Percentiles rank a stretch among this genome's conserved stretches.
phyloP scores from a whole-genome alignment of 53 echinoderm and acorn worm genomes.

The Echinarachnius parma region DNA sequence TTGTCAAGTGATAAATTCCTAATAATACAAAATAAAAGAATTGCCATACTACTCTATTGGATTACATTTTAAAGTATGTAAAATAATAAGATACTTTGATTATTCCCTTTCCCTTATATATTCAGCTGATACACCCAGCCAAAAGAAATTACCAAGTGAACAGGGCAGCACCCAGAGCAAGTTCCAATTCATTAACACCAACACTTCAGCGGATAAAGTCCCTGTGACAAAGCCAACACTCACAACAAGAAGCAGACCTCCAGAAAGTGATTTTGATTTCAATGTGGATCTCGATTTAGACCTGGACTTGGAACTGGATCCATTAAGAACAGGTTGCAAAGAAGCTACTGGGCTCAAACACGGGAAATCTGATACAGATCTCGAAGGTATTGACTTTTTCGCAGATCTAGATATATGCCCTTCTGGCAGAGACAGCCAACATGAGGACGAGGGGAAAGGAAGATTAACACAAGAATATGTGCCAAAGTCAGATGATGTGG shows the following conservation, averaged over 20 bases:
- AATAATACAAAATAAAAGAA: too few relatives aligned
- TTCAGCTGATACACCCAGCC: background rate
- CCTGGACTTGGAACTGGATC: constrained; percentile 36
- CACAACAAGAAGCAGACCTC: background rate
- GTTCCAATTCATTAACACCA: background rate
- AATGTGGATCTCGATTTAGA: constrained; percentile 13
- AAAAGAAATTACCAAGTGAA: background rate
- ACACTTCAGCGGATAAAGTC: background rate
- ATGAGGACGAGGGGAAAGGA: background rate
- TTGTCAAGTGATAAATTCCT: too few relatives aligned
- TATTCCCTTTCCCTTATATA: background rate
- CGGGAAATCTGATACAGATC: constrained; percentile 2
- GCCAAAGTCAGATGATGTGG: background rate
- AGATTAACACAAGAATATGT: background rate
- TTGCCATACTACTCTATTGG: too few relatives aligned
- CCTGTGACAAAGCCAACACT: background rate
- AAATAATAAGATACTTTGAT: background rate
- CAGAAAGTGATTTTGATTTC: background rate
- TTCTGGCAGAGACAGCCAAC: background rate
- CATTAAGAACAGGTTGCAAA: constrained; percentile 4
- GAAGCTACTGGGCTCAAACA: background rate
- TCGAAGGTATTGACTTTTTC: constrained; percentile 33
- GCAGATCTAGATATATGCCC: constrained; percentile 13
- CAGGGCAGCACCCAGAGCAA: background rate
- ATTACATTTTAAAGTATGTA: too few relatives aligned